Evolutionary conservation across 1,140 invertebrate genomes (phyloP), one percentile per base, ranked within the genome.

Genomic region (Geopemphigus sp.): DNA sequence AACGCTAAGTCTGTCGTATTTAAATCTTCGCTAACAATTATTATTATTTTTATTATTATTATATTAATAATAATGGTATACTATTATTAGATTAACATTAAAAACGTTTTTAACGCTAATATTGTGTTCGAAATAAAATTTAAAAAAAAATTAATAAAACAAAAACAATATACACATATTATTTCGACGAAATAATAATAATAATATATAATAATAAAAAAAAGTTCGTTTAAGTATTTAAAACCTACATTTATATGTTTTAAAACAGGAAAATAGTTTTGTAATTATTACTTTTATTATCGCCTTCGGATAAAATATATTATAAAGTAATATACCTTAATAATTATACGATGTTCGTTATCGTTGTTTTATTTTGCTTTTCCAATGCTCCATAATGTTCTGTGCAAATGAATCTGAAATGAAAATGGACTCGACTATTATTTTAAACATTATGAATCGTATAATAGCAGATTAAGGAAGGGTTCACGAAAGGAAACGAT

Each of bases 391-490:
- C 29, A 54, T 39, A 39, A 4, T 39, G 12, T 70, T 5, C 24
- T 50, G 26, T 32, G 54, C 26, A 72, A 29, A 29, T n/a, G 50
- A 63, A 72, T 54, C 68, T 54, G 50, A 54, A 72, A 72, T n/a
- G 54, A 63, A 61, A 32, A 63, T 39, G 3, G 8, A 39, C 32
- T 39, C 8, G 32, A 39, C 8, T 39, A 39, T 39, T 39, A 39
- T 39, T 39, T 39, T 8, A 39, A 39, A 39, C 32, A 8, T 39
- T 39, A 39, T 39, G 32, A 39, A 8, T 39, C 8, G 8, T 39
- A 39, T 39, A 39, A 39, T 39, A 8, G 8, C 3, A 39, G 3
- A 3, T 39, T 39, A 39, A 8, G 8, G 8, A 39, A 39, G 8
- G 3, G 8, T 39, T 39, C 3, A 39, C n/a, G 32, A 8, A 39